A percentile compares a stretch with the other conserved stretches of the same genome.
phyloP scores from a whole-genome alignment of 2,797 vertebrate species.

The Danio jaintianensis region DNA sequence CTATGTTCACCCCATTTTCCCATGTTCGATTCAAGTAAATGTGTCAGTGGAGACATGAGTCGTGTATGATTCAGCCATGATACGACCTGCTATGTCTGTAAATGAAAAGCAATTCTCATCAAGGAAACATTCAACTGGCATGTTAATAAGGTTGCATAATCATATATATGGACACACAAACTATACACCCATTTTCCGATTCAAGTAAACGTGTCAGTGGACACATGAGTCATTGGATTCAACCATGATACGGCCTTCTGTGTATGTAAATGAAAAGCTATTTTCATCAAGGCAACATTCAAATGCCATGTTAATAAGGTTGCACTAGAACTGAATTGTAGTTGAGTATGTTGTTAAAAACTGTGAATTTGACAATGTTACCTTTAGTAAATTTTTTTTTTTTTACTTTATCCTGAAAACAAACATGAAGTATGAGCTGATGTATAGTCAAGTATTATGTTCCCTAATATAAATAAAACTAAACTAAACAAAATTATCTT shows the following conservation, averaged over 20 bases:
- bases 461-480: too few relatives aligned
- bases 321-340: not conserved
- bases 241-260: too few relatives aligned
- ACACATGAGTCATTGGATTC: too few relatives aligned
- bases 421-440: not conserved
- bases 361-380: not conserved
- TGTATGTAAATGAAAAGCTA: too few relatives aligned
- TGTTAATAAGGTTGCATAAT: not conserved
- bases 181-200: not conserved
- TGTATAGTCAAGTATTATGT: too few relatives aligned
- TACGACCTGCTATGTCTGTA: constrained; percentile 2
- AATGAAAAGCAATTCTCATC: not conserved
- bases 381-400: not conserved
- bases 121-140: constrained; percentile 25
- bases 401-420: not conserved
- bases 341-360: not conserved
- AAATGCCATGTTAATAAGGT: too few relatives aligned
- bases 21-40: constrained; percentile 33
- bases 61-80: constrained; percentile 11
- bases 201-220: too few relatives aligned
- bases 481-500: too few relatives aligned
- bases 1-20: not conserved
- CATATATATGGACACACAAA: not conserved
- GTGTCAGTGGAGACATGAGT: constrained; percentile 28
- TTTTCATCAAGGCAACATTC: too few relatives aligned